These are phyloP conservation scores for Bradypodion ventrale DNA, from an alignment of 2,797 vertebrate genomes.

Conservation along the genomic window DNA sequence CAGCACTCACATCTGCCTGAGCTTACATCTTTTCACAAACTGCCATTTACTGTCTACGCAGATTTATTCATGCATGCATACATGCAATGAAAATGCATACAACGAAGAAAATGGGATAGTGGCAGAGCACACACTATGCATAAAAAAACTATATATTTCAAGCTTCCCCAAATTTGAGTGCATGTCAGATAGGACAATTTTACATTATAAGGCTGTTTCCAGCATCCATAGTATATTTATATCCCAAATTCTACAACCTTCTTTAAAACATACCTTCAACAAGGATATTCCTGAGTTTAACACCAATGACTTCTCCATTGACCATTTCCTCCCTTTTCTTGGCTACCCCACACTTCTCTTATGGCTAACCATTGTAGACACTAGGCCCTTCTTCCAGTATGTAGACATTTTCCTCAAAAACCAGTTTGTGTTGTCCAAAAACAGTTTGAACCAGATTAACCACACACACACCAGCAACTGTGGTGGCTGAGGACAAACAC, in stretches of 20 bases:
- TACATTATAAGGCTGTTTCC: neutral
- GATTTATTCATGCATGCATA: neutral
- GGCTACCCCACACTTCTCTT: slow-evolving; percentile 14
- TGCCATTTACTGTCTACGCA: neutral
- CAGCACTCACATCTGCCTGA: neutral
- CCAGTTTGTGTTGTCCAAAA: neutral
- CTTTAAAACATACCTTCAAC: neutral
- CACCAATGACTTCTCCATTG: neutral
- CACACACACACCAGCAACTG: neutral
- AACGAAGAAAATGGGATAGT: neutral
- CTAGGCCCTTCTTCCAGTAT: neutral
- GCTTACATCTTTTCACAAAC: slow-evolving; percentile 16
- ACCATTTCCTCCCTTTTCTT: slow-evolving; percentile 25
- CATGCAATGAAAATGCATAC: neutral
- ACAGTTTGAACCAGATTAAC: neutral
- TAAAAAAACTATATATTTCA: neutral
- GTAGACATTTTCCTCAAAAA: neutral
- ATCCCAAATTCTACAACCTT: slow-evolving; percentile 20
- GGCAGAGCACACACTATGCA: neutral
- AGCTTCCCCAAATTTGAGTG: neutral
- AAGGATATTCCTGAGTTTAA: neutral
- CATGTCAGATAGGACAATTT: neutral
- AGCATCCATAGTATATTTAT: slow-evolving; percentile 18
- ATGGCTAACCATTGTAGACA: slow-evolving; percentile 24
- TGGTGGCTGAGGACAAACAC: neutral